A percentile compares a stretch with the other conserved stretches of the same genome.
Evolutionary conservation across 2,113 vertebrate species (phyloP).

Genomic region (Eulacestoma nigropectus): DNA sequence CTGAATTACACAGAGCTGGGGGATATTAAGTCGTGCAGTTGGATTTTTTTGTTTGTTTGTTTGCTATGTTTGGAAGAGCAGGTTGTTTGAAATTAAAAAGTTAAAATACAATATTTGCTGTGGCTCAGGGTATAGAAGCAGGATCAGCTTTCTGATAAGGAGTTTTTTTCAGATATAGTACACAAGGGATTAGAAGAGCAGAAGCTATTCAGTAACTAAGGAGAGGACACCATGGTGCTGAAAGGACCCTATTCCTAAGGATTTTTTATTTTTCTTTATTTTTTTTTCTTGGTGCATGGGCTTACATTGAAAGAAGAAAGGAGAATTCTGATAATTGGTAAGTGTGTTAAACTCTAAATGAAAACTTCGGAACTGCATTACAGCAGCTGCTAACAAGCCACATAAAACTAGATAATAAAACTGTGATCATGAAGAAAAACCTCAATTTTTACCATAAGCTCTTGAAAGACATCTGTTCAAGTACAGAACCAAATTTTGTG

Average conservation of each 20-base stretch:
- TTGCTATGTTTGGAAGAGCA: background rate
- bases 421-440: background rate
- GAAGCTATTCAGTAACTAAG: background rate
- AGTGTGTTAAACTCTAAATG: background rate
- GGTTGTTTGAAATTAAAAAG: background rate
- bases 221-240: background rate
- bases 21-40: background rate
- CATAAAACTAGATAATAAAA: background rate
- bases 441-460: background rate
- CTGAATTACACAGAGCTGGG: background rate
- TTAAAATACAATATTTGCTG: background rate
- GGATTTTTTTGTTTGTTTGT: background rate
- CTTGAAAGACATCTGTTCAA: background rate
- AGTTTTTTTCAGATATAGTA: background rate
- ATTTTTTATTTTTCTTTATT: background rate
- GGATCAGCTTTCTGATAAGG: background rate
- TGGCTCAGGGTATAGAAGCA: background rate
- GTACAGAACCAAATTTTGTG: background rate
- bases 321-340: background rate
- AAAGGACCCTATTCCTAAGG: background rate
- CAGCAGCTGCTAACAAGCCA: background rate
- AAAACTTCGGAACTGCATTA: background rate
- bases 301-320: background rate
- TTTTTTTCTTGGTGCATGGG: background rate
- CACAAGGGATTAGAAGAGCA: background rate